A percentile compares a stretch with the other conserved stretches of the same genome.
Evolutionary conservation across 2,797 vertebrate genomes (phyloP).

Genomic region (Sebastes matsubarae): DNA sequence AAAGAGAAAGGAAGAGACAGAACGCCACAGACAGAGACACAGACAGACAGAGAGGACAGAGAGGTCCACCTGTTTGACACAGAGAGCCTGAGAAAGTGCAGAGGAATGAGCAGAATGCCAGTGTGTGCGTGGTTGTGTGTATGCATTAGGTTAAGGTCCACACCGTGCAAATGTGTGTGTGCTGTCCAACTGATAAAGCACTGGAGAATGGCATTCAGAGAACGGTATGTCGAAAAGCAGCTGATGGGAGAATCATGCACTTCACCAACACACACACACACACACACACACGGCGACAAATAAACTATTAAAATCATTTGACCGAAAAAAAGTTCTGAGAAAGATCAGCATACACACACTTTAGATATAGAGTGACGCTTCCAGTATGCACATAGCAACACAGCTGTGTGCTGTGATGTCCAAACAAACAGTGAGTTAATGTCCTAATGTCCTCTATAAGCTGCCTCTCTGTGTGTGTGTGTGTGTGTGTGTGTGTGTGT

Average conservation of each 20-base stretch:
- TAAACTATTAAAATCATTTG: constrained; percentile 52
- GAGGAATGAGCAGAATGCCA: constrained; percentile 86
- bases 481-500: background rate
- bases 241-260: constrained; percentile 65
- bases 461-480: background rate
- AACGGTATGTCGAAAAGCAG: constrained; percentile 70
- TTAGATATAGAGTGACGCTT: constrained; percentile 5
- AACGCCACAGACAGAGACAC: constrained; percentile 14
- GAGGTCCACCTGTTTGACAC: constrained; percentile 83
- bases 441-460: background rate
- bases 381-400: constrained; percentile 13
- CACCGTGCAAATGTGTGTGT: constrained; percentile 57
- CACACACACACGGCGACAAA: constrained; percentile 22
- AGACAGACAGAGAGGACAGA: constrained; percentile 55
- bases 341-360: constrained; percentile 19
- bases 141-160: constrained; percentile 45
- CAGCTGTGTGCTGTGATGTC: constrained; percentile 4
- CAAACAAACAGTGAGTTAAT: constrained; percentile 28
- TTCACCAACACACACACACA: constrained; percentile 20
- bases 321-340: constrained; percentile 39
- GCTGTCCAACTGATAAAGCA: constrained; percentile 58
- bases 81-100: constrained; percentile 87
- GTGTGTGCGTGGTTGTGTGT: constrained; percentile 22
- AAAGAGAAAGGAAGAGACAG: constrained; percentile 41
- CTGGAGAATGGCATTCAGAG: constrained; percentile 69